These are phyloP conservation scores for Hybos culiciformis DNA, from an alignment of 2,888 invertebrate genomes.

Conservation along the genomic window DNA sequence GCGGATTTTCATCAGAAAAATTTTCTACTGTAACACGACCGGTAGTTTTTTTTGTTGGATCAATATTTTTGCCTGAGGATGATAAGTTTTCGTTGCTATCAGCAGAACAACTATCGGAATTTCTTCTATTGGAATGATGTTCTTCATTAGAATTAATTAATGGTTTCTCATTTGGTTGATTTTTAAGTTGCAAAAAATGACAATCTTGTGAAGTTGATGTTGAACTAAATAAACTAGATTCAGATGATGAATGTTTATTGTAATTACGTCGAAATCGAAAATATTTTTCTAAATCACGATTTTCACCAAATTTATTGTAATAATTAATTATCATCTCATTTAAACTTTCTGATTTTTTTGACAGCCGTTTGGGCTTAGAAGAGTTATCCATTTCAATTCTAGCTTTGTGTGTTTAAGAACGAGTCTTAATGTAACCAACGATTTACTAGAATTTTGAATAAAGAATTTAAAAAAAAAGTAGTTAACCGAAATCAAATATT, in stretches of 20 bases:
- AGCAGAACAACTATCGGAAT: not conserved
- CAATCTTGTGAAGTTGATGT: conserved; percentile 4
- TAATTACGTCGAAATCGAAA: conserved; percentile 35
- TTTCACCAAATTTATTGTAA: conserved; percentile 52
- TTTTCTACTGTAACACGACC: too few species aligned
- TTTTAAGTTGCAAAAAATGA: not conserved
- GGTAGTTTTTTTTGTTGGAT: too few species aligned
- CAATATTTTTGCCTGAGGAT: too few species aligned
- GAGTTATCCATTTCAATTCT: too few species aligned
- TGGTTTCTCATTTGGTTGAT: not conserved
- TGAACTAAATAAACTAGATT: conserved; percentile 14
- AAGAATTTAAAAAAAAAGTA: too few species aligned
- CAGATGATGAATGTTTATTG: not conserved
- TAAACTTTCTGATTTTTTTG: conserved; percentile 15
- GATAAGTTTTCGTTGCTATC: not conserved
- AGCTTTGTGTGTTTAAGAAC: too few species aligned
- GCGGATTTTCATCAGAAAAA: too few species aligned
- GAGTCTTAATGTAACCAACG: too few species aligned
- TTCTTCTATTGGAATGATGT: not conserved
- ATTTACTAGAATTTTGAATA: too few species aligned
- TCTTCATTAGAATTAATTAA: not conserved
- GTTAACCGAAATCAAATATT: too few species aligned
- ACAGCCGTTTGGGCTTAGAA: too few species aligned
- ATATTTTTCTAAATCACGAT: conserved; percentile 51
- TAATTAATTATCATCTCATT: conserved; percentile 42